Evolutionary conservation across 2,113 vertebrate genomes (phyloP).

Genomic region (Heterochromis multidens): DNA sequence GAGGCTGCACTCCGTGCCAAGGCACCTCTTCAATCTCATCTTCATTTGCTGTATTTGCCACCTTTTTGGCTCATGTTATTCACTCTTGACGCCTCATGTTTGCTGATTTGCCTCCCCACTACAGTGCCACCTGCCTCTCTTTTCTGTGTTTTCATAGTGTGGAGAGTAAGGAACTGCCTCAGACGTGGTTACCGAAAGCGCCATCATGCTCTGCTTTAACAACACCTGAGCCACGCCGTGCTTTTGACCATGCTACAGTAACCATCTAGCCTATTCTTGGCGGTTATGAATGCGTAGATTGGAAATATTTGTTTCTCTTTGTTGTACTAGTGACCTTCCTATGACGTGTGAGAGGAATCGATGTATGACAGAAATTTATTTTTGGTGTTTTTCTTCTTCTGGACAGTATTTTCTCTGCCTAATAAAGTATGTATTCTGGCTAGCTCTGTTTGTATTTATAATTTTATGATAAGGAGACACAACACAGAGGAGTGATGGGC

Average conservation of each 20-base stretch:
- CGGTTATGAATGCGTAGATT: slow-evolving; percentile 2
- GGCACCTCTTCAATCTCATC: slow-evolving; percentile 7
- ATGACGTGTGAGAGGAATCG: slow-evolving; percentile 28
- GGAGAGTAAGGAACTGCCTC: slow-evolving; percentile 17
- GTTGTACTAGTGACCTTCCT: slow-evolving; percentile 52
- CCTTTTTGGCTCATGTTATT: not conserved
- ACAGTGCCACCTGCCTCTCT: slow-evolving; percentile 27
- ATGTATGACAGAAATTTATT: slow-evolving; percentile 70
- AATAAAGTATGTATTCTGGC: slow-evolving; percentile 80
- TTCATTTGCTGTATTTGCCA: not conserved
- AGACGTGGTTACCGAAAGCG: not conserved
- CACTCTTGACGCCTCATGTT: slow-evolving; percentile 3
- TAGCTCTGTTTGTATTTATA: slow-evolving; percentile 39
- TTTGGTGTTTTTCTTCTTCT: slow-evolving; percentile 72
- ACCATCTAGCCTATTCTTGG: not conserved
- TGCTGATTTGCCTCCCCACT: slow-evolving; percentile 21
- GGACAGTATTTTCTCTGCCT: slow-evolving; percentile 78
- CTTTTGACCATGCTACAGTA: slow-evolving; percentile 21
- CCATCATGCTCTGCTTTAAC: slow-evolving; percentile 25
- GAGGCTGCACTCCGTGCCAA: slow-evolving; percentile 37
- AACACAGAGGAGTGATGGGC: not conserved
- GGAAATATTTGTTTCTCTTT: slow-evolving; percentile 39
- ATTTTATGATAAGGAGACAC: not conserved
- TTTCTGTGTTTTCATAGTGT: slow-evolving; percentile 8
- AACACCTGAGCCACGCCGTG: slow-evolving; percentile 6